Base-by-base conservation (phyloP, 1,140 invertebrate species). In the Philopotamus ludificatus region DNA sequence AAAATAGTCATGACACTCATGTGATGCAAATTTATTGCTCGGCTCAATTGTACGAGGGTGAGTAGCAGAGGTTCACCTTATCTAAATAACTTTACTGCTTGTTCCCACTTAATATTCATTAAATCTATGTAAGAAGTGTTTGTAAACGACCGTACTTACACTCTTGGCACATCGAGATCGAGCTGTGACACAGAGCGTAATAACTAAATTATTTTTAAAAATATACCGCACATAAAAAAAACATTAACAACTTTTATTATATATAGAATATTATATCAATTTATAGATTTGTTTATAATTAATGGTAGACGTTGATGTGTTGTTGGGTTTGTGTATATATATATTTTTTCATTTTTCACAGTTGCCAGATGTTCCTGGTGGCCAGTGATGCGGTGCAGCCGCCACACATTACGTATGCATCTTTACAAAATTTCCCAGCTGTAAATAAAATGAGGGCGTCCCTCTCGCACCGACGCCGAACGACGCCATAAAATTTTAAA, bases 51-150 rank as follows among this genome's bases (percentile, higher is more conserved):
- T 26, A 44, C 25, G 23, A 53, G 26, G 20, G 16, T 25, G 47
- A n/a, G 22, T 18, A 9, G 28, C n/a, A 22, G 1, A 45, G 34
- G 34, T 51, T 53, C 60, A 63, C 49, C 62, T 65, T 50, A 58
- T 63, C 67, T 59, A 69, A 69, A 69, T 65, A 68, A 68, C 62
- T 68, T 68, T 68, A 63, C 59, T 53, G 64, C 67, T 58, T 66
- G 67, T 60, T 63, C 53, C 64, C 67, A 69, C 64, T 69, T 69
- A 66, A 69, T 69, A 69, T 69, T 69, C 67, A 69, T 69, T 69
- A 69, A 66, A 66, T 69, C 63, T 62, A 59, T 49, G 63, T 65
- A 69, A 66, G 67, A 66, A 69, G 63, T 69, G 54, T 66, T 66
- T 63, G 67, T 62, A 63, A 69, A 65, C 60, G 64, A 66, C 53